phyloP scores from a whole-genome alignment of 37 sponge, comb jelly and placozoan genomes.

The Cliona cf. orientalis region DNA sequence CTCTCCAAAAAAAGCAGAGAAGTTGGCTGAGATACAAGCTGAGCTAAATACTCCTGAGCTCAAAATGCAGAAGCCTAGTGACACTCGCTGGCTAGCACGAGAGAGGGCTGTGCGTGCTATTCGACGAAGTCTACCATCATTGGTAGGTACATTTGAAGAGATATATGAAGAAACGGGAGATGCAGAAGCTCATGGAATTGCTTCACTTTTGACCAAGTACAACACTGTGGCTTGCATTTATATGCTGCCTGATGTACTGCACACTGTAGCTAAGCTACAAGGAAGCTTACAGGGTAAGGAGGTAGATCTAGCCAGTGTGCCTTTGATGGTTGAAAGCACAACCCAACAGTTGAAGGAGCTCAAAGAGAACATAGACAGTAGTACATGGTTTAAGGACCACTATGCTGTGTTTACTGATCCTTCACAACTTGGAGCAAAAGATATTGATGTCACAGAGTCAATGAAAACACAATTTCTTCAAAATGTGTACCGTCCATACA shows the following conservation, averaged over 20 bases:
- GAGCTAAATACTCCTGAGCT: constrained; percentile 49
- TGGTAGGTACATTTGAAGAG: constrained; percentile 10
- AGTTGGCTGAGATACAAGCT: constrained; percentile 36
- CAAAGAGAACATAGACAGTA: constrained; percentile 13
- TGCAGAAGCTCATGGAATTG: constrained; percentile 69
- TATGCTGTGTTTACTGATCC: constrained; percentile 17
- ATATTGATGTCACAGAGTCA: constrained; percentile 5
- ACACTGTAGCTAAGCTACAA: constrained; percentile 21
- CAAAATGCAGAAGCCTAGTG: constrained; percentile 48
- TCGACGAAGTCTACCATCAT: constrained; percentile 36
- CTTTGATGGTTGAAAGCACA: constrained; percentile 24
- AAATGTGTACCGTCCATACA: constrained; percentile 21
- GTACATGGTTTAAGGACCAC: constrained; percentile 36
- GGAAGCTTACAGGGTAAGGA: constrained; percentile 1
- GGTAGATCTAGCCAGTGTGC: constrained; percentile 1
- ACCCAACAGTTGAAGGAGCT: constrained; percentile 10
- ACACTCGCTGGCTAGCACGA: constrained; percentile 34
- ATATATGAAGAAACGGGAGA: constrained; percentile 53
- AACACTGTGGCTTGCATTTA: constrained; percentile 43
- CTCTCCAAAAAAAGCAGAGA: constrained; percentile 37
- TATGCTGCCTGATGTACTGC: constrained; percentile 40
- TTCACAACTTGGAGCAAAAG: constrained; percentile 24
- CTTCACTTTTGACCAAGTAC: constrained; percentile 19
- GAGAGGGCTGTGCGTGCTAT: constrained; percentile 49
- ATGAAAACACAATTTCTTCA: constrained; percentile 19